Conservation (phyloP, 2,888 invertebrate genomes). For the Orthosia gracilis region DNA sequence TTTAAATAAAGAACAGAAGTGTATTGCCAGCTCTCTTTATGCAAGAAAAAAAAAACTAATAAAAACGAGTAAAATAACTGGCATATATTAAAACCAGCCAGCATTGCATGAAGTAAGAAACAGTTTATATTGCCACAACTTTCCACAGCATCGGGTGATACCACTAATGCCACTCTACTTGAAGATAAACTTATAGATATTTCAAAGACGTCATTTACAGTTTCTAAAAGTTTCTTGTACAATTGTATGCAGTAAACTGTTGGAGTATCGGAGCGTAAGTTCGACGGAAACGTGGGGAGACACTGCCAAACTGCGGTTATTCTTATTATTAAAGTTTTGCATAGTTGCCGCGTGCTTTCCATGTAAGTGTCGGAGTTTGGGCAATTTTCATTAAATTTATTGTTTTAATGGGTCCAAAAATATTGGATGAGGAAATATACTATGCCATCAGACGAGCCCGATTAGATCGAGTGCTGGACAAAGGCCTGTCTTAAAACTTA, state of each 20-base stretch:
- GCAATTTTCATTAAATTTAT: slow-evolving; percentile 38
- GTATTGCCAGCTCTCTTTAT: not conserved
- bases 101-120: slow-evolving; percentile 28
- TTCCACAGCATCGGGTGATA: slow-evolving; percentile 39
- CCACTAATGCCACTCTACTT: slow-evolving; percentile 49
- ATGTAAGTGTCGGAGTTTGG: slow-evolving; percentile 44
- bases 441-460: not conserved
- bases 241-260: slow-evolving; percentile 61
- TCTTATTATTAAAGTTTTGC: slow-evolving; percentile 65
- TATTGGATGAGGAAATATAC: not conserved
- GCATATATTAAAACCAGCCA: slow-evolving; percentile 24
- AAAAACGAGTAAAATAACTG: slow-evolving; percentile 13
- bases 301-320: slow-evolving; percentile 56
- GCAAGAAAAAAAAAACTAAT: not conserved
- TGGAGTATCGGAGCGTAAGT: slow-evolving; percentile 51
- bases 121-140: slow-evolving; percentile 40
- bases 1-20: not conserved
- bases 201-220: slow-evolving; percentile 60
- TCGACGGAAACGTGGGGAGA: slow-evolving; percentile 43
- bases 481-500: not conserved
- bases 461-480: not conserved
- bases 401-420: slow-evolving; percentile 8
- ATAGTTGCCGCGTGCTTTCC: slow-evolving; percentile 47
- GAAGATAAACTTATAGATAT: slow-evolving; percentile 62
- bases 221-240: slow-evolving; percentile 52